phyloP scores from a whole-genome alignment of 2,113 vertebrate species.

The Recurvirostra avosetta region DNA sequence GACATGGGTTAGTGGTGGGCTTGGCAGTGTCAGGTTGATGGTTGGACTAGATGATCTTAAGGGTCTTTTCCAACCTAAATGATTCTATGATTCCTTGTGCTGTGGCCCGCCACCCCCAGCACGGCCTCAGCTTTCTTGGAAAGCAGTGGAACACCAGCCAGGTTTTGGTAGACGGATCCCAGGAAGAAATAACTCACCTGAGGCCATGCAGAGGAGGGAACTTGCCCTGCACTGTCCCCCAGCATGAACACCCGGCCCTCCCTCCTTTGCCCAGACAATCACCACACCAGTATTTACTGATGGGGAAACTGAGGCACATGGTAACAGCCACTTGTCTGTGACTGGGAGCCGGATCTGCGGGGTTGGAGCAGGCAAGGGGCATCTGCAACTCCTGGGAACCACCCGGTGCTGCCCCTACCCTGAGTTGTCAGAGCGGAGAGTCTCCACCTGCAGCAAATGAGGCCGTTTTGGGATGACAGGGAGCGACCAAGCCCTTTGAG shows the following conservation, averaged over 20 bases:
- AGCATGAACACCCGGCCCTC: background rate
- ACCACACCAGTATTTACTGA: rapidly evolving
- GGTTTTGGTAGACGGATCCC: rapidly evolving
- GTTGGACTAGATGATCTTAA: background rate
- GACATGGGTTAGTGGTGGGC: too few species aligned
- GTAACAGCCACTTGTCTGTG: background rate
- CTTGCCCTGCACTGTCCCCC: rapidly evolving
- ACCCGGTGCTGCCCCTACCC: rapidly evolving
- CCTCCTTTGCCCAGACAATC: background rate
- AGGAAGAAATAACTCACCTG: background rate
- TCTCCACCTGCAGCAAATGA: background rate
- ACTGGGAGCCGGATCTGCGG: rapidly evolving
- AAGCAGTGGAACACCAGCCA: background rate
- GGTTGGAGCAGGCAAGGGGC: rapidly evolving
- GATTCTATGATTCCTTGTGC: background rate
- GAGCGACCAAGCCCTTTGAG: rapidly evolving
- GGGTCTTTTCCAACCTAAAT: background rate
- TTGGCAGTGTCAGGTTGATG: background rate
- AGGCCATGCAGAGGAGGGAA: background rate
- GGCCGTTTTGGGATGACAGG: rapidly evolving
- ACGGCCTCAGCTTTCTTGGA: rapidly evolving
- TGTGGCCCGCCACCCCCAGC: too few species aligned
- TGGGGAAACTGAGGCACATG: background rate
- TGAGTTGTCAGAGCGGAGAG: background rate
- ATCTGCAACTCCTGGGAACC: background rate